Base-by-base conservation (phyloP, 1,140 invertebrate genomes). In the Nylanderia fulva region DNA sequence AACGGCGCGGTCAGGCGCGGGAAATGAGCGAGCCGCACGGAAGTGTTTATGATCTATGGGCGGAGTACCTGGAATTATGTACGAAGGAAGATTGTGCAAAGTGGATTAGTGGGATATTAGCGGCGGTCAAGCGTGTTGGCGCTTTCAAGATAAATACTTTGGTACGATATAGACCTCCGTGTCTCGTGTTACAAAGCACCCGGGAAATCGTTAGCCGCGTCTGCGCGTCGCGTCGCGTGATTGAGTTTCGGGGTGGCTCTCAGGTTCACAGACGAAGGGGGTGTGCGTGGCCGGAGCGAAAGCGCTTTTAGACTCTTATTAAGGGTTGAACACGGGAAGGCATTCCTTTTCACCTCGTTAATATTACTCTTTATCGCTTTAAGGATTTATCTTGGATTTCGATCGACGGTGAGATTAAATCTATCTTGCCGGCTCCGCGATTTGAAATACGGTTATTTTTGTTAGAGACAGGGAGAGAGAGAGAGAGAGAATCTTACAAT, bases 101-200 rank as follows among this genome's bases (percentile, higher is more conserved):
- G 77, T 82, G 77, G 77, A 82, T 82, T 82, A 82, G 77, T 54
- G 77, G 77, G 66, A 82, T 72, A 82, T 82, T 82, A 82, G 77
- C 9, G 77, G 77, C 77, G 77, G 66, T 82, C 77, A 82, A 82
- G 77, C 77, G 77, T 82, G 77, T 66, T 56, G 77, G 77, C 66
- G 77, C 52, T 82, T 82, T 82, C 66, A 82, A 82, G 77, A 72
- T 82, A 82, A 82, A 82, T 82, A 82, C 77, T 82, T 82, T 72
- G 77, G 36, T 68, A 82, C 66, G 66, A 72, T 82, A 71, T 82
- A 72, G 66, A 39, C 66, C 54, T 48, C 24, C 36, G 77, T 82
- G 66, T 82, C 15, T 48, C 77, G 77, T 71, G 77, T 82, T 82
- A 82, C 77, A 82, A 82, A 82, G 66, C 66, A n/a, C 66, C 13